A percentile compares a stretch with the other conserved stretches of the same genome.
These are phyloP conservation scores for Oreochromis aureus DNA, from an alignment of 2,113 vertebrate genomes.

Conservation along the genomic window DNA sequence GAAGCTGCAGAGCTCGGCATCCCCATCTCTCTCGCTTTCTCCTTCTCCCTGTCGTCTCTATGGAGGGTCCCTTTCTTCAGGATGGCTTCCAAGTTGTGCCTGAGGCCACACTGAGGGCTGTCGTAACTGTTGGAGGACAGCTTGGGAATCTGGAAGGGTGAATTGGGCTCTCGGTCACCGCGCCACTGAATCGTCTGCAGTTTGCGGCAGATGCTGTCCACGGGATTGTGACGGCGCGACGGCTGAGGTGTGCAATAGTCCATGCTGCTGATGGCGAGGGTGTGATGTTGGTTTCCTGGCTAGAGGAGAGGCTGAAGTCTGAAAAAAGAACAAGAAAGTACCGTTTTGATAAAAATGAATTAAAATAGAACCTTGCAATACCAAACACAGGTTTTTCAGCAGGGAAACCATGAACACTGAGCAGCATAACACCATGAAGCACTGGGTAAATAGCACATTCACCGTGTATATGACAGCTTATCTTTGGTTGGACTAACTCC, in stretches of 20 bases:
- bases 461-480: not conserved
- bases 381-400: not conserved
- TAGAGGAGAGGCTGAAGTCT: constrained; percentile 50
- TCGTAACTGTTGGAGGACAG: constrained; percentile 77
- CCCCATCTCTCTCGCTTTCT: not conserved
- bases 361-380: not conserved
- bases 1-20: not conserved
- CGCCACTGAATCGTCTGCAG: constrained; percentile 82
- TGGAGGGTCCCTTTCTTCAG: constrained; percentile 70
- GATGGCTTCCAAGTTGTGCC: constrained; percentile 76
- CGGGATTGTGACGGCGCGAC: constrained; percentile 78
- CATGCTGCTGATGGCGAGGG: constrained; percentile 46
- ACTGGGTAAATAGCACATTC: not conserved
- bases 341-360: not conserved
- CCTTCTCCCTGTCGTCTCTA: not conserved
- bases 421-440: not conserved
- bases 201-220: constrained; percentile 88
- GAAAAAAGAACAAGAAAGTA: not conserved
- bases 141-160: constrained; percentile 78
- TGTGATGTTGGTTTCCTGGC: not conserved
- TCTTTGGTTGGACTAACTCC: not conserved
- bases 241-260: constrained; percentile 48
- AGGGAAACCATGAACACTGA: not conserved
- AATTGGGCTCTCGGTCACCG: constrained; percentile 72
- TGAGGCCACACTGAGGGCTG: constrained; percentile 70